Evolutionary conservation across 2,797 vertebrate species (phyloP), one percentile per base, ranked within the genome.

Genomic region (Martes flavigula): DNA sequence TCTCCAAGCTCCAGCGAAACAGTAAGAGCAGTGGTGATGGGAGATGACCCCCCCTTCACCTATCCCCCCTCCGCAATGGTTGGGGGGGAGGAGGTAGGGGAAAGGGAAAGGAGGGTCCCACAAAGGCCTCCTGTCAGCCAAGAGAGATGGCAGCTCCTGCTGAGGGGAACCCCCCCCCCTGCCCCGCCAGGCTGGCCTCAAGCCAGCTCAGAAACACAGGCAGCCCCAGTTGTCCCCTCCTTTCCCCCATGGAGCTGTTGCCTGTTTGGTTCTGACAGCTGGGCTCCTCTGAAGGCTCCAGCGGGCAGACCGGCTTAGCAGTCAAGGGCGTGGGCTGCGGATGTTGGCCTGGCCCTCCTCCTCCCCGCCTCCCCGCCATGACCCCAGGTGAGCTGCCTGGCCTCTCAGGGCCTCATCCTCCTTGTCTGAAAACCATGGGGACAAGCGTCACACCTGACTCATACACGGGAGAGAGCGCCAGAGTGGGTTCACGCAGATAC

Each of bases 1-100:
- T 94, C 91, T 93, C 83, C 93, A 86, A 85, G 58, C 78, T 68
- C 72, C 48, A 87, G 35, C 77, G 88, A 46, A 87, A 81, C 70
- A 90, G 54, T 90, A 93, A 95, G 32, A 88, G 54, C 51, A 78
- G n/a, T 64, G 84, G 83, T 73, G 73, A 89, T 14, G 72, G 87
- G 84, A 40, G 25, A 40, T 79, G 75, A 58, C 15, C 79, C 64
- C 25, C 23, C 30, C 35, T 12, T 12, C 8, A 3, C 51, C 21
- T 5, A 21, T 25, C 17, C 25, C 43, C 23, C 23, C 30, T 27
- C 48, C 66, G 35, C 25, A 81, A 8, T 38, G 40, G 21, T 77
- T 23, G 21, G 21, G 56, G 9, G 48, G 75, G 70, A 46, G 51
- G 46, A 64, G 27, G 40, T 18, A 38, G 13, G 56, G 38, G 12